Conservation (phyloP, 1,140 invertebrate species). For the Drosophila rufa region DNA sequence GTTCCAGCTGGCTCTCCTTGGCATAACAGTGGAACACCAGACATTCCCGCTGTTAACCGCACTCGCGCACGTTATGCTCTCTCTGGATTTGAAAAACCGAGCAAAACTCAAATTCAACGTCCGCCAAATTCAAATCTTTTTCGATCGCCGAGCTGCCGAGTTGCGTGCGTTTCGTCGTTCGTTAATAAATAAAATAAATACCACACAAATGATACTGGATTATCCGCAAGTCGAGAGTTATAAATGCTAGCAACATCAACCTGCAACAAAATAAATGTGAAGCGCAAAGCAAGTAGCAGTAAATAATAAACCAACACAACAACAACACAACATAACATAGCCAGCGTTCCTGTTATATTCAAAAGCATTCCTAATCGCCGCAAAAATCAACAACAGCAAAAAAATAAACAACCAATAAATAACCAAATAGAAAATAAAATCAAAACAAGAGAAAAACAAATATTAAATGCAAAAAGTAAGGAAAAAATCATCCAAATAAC, state of each 20-base stretch:
- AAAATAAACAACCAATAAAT: slow-evolving; percentile 35
- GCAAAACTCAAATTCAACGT: slow-evolving; percentile 2
- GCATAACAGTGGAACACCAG: slow-evolving; percentile 2
- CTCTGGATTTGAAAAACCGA: slow-evolving; percentile 40
- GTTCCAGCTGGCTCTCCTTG: slow-evolving; percentile 13
- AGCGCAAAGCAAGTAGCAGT: slow-evolving; percentile 31
- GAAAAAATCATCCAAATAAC: slow-evolving; percentile 42
- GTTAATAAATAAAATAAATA: slow-evolving; percentile 33
- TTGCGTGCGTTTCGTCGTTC: slow-evolving; percentile 69
- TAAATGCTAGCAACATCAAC: slow-evolving; percentile 10
- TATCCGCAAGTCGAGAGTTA: neutral
- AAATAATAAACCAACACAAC: slow-evolving; percentile 41
- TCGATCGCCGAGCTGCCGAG: slow-evolving; percentile 8
- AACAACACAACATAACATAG: slow-evolving; percentile 55
- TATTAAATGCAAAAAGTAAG: slow-evolving; percentile 34
- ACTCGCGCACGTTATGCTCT: slow-evolving; percentile 25
- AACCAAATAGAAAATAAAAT: slow-evolving; percentile 16
- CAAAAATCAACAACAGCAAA: slow-evolving; percentile 39
- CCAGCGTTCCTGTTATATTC: slow-evolving; percentile 77
- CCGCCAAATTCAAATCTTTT: slow-evolving; percentile 11
- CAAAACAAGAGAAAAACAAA: slow-evolving; percentile 27
- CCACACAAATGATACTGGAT: slow-evolving; percentile 4
- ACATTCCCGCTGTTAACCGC: slow-evolving; percentile 4
- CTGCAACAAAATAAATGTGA: slow-evolving; percentile 40
- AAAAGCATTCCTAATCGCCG: slow-evolving; percentile 76